phyloP scores from a whole-genome alignment of 64 coral and sea anemone species.

The Dendrophyllia cribrosa region DNA sequence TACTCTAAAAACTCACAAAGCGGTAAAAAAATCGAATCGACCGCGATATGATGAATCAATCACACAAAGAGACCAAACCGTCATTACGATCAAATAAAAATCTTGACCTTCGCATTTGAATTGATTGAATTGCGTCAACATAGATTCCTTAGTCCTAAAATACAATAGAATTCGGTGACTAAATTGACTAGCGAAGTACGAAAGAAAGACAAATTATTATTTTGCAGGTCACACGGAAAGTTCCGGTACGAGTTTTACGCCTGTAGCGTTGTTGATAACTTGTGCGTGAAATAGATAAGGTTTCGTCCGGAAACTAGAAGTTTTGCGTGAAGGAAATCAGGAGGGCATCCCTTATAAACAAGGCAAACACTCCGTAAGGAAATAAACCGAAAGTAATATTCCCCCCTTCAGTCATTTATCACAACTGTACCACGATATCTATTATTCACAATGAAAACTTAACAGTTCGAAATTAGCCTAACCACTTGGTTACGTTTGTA shows the following conservation, averaged over 20 bases:
- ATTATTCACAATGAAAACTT: background rate
- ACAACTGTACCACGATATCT: background rate
- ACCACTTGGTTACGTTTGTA: background rate
- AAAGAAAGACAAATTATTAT: background rate
- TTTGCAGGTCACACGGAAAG: background rate
- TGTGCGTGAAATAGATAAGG: background rate
- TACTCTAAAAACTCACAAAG: background rate
- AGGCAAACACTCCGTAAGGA: background rate
- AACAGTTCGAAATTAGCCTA: background rate
- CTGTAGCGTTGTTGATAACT: background rate
- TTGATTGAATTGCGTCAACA: background rate
- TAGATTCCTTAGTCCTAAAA: background rate
- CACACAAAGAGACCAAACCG: background rate
- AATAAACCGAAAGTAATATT: no score
- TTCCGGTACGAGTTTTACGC: background rate
- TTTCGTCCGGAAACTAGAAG: slow-evolving; percentile 19
- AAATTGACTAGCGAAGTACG: background rate
- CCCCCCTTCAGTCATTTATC: background rate
- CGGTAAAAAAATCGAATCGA: background rate
- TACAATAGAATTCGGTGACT: background rate
- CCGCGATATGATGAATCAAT: background rate
- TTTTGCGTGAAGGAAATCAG: slow-evolving; percentile 22
- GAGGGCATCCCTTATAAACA: background rate
- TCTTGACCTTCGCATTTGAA: slow-evolving; percentile 12
- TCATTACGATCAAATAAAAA: background rate